These are phyloP conservation scores for Thamnophis elegans DNA, from an alignment of 2,797 vertebrate genomes.

Conservation along the genomic window DNA sequence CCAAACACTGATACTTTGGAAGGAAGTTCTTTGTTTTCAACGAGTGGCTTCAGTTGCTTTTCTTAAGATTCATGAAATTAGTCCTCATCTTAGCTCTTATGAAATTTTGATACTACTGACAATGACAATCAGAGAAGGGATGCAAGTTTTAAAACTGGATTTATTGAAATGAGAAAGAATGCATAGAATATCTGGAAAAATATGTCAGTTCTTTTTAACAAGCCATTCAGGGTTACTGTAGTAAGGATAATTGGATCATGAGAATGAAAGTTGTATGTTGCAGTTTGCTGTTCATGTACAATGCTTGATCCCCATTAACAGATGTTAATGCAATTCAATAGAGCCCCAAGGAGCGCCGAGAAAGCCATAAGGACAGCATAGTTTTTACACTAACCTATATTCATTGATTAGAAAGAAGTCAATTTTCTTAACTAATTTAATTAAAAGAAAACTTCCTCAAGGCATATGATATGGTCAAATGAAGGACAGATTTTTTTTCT, in stretches of 20 bases:
- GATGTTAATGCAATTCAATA: constrained; percentile 11
- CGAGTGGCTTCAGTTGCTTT: background rate
- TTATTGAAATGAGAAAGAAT: background rate
- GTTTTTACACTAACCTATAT: background rate
- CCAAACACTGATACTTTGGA: background rate
- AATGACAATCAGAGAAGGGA: background rate
- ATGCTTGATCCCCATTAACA: constrained; percentile 1
- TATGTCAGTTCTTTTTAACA: background rate
- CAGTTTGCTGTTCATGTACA: background rate
- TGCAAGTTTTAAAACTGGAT: background rate
- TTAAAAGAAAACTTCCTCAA: background rate
- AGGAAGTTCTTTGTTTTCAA: background rate
- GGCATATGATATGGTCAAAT: background rate
- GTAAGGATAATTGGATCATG: background rate
- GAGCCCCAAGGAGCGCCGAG: background rate
- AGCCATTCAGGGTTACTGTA: background rate
- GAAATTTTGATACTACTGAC: background rate
- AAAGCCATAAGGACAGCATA: background rate
- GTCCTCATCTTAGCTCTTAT: background rate
- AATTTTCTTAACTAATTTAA: constrained; percentile 19
- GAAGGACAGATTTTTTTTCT: constrained; percentile 10
- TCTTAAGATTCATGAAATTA: background rate
- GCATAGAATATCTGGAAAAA: background rate
- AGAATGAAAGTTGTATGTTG: background rate
- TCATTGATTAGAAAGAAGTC: constrained; percentile 7